phyloP scores from a whole-genome alignment of 1,140 invertebrate genomes.

The Aculops lycopersici region DNA sequence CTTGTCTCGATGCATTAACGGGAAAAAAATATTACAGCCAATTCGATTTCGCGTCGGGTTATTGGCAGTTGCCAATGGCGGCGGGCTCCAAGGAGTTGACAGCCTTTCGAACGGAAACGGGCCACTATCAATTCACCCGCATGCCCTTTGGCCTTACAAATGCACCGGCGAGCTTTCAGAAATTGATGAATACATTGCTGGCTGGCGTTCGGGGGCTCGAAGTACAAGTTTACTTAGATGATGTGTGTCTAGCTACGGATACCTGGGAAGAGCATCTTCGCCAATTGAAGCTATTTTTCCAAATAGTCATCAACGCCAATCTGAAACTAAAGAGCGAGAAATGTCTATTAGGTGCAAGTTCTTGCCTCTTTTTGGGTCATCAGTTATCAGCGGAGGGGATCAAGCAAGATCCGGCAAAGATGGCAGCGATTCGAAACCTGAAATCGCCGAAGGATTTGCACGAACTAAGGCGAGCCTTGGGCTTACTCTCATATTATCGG shows the following conservation, averaged over 20 bases:
- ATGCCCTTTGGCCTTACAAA: conserved; percentile 14
- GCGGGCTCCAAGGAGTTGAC: conserved; percentile 8
- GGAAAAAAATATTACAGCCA: conserved; percentile 6
- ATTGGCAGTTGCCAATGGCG: conserved; percentile 9
- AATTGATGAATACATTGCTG: not conserved
- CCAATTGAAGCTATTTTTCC: not conserved
- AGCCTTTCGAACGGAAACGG: conserved; percentile 11
- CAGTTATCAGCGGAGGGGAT: not conserved
- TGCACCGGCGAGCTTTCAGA: conserved; percentile 6
- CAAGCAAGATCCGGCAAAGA: not conserved
- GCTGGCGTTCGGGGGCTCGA: not conserved
- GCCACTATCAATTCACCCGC: conserved; percentile 13
- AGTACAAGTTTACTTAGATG: not conserved
- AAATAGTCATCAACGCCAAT: not conserved
- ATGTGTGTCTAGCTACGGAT: not conserved
- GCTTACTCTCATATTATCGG: not conserved
- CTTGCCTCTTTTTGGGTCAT: not conserved
- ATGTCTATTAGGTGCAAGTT: not conserved
- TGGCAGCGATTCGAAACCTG: not conserved
- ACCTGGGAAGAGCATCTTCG: not conserved
- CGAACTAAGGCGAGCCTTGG: not conserved
- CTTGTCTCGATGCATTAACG: conserved; percentile 8
- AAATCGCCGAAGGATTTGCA: not conserved
- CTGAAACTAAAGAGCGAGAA: not conserved
- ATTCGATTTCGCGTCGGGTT: conserved; percentile 10